Evolutionary conservation across 2,113 vertebrate genomes (phyloP).

Genomic region (Mirza zaza): DNA sequence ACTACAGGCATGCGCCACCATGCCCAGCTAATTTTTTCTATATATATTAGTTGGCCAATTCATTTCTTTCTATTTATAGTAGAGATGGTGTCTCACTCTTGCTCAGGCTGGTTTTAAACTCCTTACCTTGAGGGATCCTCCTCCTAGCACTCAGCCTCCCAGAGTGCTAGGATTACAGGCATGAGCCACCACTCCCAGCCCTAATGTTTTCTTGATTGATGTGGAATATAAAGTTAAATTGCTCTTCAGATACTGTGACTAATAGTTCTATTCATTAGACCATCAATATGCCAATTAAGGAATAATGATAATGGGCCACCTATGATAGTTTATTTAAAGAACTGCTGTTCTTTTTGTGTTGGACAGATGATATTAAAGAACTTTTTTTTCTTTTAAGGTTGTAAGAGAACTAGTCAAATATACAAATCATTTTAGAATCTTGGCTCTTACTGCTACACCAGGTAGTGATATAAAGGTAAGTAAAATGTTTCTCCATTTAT

Average conservation of each 20-base stretch:
- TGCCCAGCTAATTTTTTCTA: too few species aligned
- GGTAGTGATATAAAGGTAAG: conserved; percentile 94
- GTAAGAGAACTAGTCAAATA: conserved; percentile 92
- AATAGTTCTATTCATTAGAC: neutral
- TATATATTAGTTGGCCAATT: too few species aligned
- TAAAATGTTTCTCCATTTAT: neutral
- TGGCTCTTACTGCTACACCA: conserved; percentile 96
- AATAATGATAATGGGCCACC: neutral
- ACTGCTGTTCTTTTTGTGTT: conserved; percentile 3
- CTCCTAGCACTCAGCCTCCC: too few species aligned
- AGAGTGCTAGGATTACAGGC: too few species aligned
- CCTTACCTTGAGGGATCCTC: too few species aligned
- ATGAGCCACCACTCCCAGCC: too few species aligned
- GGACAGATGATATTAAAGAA: conserved; percentile 21
- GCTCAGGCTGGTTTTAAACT: too few species aligned
- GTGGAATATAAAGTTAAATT: neutral
- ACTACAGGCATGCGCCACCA: too few species aligned
- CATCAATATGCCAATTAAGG: neutral
- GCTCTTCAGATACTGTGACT: conserved; percentile 2
- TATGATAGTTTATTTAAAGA: conserved; percentile 26
- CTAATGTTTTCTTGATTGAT: neutral
- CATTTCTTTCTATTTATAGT: too few species aligned
- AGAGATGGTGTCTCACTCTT: too few species aligned
- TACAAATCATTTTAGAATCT: conserved; percentile 90
- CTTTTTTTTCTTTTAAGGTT: conserved; percentile 85